Base-by-base conservation (phyloP, 2,113 vertebrate genomes). In the Pterocles gutturalis region DNA sequence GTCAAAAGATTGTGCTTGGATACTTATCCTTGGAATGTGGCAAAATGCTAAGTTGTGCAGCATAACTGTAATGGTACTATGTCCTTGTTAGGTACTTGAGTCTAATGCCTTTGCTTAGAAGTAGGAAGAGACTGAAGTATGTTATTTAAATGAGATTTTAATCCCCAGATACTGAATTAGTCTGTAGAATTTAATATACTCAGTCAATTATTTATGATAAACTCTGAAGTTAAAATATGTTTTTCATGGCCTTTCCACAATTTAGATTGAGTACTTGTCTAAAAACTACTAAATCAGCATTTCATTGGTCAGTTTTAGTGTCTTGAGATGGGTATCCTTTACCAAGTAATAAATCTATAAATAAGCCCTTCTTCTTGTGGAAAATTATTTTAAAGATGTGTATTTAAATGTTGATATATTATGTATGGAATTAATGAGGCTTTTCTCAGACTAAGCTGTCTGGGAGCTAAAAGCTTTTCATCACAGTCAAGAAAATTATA, bases 121-220 rank as follows among this genome's bases (percentile, higher is more conserved):
- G 28, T 62, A 49, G 67, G 75, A 90, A 60, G 53, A 90, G 33
- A 55, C 34, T 51, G 54, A 51, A 79, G 10, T 87, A 36, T n/a
- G 20, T 53, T 67, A 49, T 45, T 75, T 53, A 29, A 82, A 85
- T 70, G 75, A 91, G n/a, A 57, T 78, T 93, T 96, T 70, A 75
- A 80, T 76, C 57, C 78, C 54, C 57, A 94, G 38, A 55, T 85
- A 54, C n/a, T 86, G 66, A 93, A 31, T 75, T 81, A 89, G 17
- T 83, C 54, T 81, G n/a, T 58, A 91, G 79, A 61, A 73, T 61
- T 93, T 76, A 86, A 67, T 84, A 60, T 69, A 26, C 7, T 70
- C 21, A 77, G 17, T 72, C 46, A 89, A 62, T 87, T 89, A 89
- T 90, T 95, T 96, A 79, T 78, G 9, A 77, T 61, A 45, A 81